Percentiles rank a stretch among this genome's conserved stretches.
Conservation (phyloP, 2,797 vertebrate genomes). For the Artibeus lituratus region DNA sequence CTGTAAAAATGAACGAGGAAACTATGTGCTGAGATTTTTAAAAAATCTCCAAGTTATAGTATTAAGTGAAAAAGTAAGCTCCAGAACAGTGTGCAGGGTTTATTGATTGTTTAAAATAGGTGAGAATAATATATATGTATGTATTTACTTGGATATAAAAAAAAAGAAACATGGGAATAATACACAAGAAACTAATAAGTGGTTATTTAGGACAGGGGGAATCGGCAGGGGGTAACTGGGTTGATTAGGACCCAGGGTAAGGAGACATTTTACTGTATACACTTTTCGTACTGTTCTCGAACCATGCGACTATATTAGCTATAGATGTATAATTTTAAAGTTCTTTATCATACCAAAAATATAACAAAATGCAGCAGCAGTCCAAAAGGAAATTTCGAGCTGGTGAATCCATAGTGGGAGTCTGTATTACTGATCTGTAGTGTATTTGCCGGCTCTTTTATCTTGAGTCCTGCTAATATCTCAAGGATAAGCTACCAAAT, state of each 20-base stretch:
- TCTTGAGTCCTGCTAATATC: constrained; percentile 42
- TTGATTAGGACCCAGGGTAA: not conserved
- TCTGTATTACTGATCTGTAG: not conserved
- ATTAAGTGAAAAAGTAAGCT: not conserved
- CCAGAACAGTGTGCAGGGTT: not conserved
- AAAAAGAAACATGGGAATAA: not conserved
- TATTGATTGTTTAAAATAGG: not conserved
- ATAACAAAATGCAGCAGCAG: not conserved
- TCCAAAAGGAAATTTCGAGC: constrained; percentile 7
- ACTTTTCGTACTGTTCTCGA: not conserved
- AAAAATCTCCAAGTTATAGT: not conserved
- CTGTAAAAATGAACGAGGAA: not conserved
- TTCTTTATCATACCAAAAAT: constrained; percentile 6
- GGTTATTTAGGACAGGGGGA: not conserved
- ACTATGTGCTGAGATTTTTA: not conserved
- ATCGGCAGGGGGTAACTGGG: not conserved
- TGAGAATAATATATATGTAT: not conserved
- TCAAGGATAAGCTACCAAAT: constrained; percentile 40
- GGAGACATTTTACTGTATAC: not conserved
- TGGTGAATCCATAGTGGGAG: not conserved
- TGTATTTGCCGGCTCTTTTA: not conserved
- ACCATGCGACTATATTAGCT: not conserved
- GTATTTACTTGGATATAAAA: not conserved
- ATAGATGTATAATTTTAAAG: not conserved
- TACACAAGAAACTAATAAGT: not conserved